Base-by-base conservation (phyloP, 2,888 invertebrate genomes). In the Cremastobaeus sp. region DNA sequence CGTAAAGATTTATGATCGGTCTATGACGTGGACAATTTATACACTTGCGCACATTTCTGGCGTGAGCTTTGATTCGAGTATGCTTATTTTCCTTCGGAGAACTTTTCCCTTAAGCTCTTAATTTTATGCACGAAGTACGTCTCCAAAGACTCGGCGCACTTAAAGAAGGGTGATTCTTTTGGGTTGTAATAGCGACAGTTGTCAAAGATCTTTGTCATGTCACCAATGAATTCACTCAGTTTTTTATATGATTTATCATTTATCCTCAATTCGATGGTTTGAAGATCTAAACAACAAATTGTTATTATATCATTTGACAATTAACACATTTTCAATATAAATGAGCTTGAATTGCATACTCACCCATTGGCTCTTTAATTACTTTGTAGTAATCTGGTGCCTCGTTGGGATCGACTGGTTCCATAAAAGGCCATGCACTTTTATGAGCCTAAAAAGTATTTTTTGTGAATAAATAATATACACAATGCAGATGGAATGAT, bases 181-280 rank as follows among this genome's bases (percentile, higher is more conserved):
- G 97, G 96, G 89, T 98, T 98, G 89, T 97, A 98, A 87, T 96
- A 96, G 78, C 98, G 94, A 90, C 99, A 99, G 89, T 99, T 99
- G 89, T 99, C 98, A 89, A 99, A 98, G 86, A 99, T 97, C 89
- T 97, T 96, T 76, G 96, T 97, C 93, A 98, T 96, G 88, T 99
- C 99, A 86, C 96, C 96, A 85, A 98, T 96, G 88, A 98, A 98
- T 86, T 99, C 97, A 87, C 95, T 94, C 80, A 98, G 90, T 86
- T 93, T 95, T 84, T 92, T 93, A 88, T 98, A 98, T 48, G 90
- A 91, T 84, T 93, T 92, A 80, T 93, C 93, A 84, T 93, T 93
- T 86, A 98, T 93, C 89, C 96, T 94, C 77, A 91, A 90, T 89
- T 97, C 96, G 80, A 99, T 95, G 81, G 95, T 96, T 88, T 96